Evolutionary conservation across 2,888 invertebrate species (phyloP), one percentile per base, ranked within the genome.

Genomic region (Petrophora chlorosata): DNA sequence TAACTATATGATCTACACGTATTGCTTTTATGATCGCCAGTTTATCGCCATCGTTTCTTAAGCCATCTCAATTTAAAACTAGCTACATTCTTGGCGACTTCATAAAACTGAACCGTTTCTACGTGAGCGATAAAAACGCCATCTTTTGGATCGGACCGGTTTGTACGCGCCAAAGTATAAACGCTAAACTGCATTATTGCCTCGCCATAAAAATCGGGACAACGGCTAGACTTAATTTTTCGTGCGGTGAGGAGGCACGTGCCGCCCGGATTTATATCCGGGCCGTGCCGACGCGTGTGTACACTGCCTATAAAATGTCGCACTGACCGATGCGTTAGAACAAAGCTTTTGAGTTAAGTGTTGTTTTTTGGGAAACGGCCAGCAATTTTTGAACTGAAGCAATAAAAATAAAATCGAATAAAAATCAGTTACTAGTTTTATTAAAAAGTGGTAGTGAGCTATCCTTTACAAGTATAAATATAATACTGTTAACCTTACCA

Each of bases 211-310:
- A 79, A 79, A 74, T 67, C 41, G 57, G 70, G 62, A 73, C 73
- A 73, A 70, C 56, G 73, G 65, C 59, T 56, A 62, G 62, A 77
- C 76, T 79, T 76, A 81, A 79, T 81, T 82, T 79, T 80, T 82
- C 73, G 73, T 76, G 70, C 65, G 70, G 74, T 64, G 58, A 69
- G 63, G 65, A 69, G 65, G 65, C 75, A 79, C 79, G 75, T 70
- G 63, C 66, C 63, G 61, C 53, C 53, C 50, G 64, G 76, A 82
- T 82, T 83, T 82, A 84, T 81, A 72, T 67, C 61, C 61, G 56
- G 59, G 43, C 56, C 79, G 76, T 76, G 77, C 53, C 67, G 30
- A 23, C 41, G 35, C 30, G 41, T 42, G 39, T 59, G 70, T 61
- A 50, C 45, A 30, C 35, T 10, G 62, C 51, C 75, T 70, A 79